A percentile compares a stretch with the other conserved stretches of the same genome.
Evolutionary conservation across 64 coral and sea anemone genomes (phyloP).

Genomic region (Stichodactyla mertensii): DNA sequence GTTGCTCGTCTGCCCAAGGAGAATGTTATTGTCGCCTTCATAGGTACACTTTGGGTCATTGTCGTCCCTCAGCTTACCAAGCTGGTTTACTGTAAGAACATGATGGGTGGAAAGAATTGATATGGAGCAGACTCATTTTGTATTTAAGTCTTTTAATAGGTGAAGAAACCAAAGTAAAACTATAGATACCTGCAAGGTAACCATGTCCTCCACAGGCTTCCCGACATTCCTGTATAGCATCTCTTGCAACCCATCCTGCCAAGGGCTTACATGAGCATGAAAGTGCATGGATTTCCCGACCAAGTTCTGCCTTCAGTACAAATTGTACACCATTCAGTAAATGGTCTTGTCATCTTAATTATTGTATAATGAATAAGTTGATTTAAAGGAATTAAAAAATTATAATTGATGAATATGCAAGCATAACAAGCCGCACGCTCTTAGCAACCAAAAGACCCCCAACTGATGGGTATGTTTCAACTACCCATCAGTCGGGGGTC

Average conservation of each 20-base stretch:
- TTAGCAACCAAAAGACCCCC: too few species aligned
- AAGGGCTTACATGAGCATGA: conserved; percentile 88
- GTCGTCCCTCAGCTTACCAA: conserved; percentile 84
- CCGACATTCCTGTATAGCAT: conserved; percentile 96
- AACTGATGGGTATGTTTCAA: too few species aligned
- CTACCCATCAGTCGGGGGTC: too few species aligned
- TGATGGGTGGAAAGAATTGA: background rate
- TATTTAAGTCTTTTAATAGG: too few species aligned
- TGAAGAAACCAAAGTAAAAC: background rate
- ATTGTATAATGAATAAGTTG: too few species aligned
- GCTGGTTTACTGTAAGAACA: conserved; percentile 66
- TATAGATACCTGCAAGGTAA: conserved; percentile 75
- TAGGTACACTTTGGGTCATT: conserved; percentile 97
- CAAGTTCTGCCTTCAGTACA: conserved; percentile 65
- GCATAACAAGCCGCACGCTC: too few species aligned
- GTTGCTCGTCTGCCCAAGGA: conserved; percentile 81
- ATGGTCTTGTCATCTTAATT: too few species aligned
- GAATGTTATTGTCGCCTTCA: conserved; percentile 89
- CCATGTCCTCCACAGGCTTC: conserved; percentile 99
- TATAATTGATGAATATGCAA: too few species aligned
- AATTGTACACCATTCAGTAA: background rate
- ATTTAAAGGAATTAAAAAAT: too few species aligned
- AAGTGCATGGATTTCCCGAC: conserved; percentile 90
- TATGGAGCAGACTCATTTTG: too few species aligned
- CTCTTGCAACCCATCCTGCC: conserved; percentile 71